Conservation (phyloP, 2,113 vertebrate species). For the Onychostruthus taczanowskii region DNA sequence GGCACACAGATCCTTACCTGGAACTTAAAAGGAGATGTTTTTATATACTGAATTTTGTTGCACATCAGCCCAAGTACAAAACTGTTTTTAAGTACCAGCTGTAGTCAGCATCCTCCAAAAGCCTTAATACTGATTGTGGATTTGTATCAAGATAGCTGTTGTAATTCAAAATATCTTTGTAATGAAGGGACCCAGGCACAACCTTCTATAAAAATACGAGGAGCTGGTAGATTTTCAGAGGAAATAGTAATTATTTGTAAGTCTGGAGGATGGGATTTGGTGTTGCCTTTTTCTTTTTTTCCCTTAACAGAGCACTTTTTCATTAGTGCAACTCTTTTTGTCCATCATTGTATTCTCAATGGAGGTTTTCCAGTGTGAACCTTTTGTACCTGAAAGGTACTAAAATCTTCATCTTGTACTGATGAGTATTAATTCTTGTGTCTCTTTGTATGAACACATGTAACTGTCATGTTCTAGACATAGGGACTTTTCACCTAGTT, state of each 20-base stretch:
- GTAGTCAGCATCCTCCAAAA: background rate
- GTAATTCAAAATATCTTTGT: background rate
- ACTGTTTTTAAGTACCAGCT: background rate
- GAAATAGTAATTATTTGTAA: background rate
- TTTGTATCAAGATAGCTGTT: background rate
- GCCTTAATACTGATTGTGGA: background rate
- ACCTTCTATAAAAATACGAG: background rate
- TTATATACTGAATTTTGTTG: background rate
- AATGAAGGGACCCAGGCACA: background rate
- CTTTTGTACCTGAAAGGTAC: background rate
- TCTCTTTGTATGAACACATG: background rate
- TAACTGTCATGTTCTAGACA: background rate
- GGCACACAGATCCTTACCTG: background rate
- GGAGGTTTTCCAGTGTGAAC: background rate
- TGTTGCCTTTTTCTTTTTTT: background rate
- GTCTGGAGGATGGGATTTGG: background rate
- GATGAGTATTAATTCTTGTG: background rate
- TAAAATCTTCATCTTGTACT: background rate
- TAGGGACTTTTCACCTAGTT: background rate
- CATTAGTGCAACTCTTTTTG: background rate
- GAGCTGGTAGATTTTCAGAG: background rate
- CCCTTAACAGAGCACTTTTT: background rate
- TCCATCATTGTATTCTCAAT: background rate
- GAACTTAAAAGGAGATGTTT: background rate
- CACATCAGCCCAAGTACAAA: rapidly evolving